These are phyloP conservation scores for Calidris pygmaea DNA, from an alignment of 2,113 vertebrate genomes.

Conservation along the genomic window DNA sequence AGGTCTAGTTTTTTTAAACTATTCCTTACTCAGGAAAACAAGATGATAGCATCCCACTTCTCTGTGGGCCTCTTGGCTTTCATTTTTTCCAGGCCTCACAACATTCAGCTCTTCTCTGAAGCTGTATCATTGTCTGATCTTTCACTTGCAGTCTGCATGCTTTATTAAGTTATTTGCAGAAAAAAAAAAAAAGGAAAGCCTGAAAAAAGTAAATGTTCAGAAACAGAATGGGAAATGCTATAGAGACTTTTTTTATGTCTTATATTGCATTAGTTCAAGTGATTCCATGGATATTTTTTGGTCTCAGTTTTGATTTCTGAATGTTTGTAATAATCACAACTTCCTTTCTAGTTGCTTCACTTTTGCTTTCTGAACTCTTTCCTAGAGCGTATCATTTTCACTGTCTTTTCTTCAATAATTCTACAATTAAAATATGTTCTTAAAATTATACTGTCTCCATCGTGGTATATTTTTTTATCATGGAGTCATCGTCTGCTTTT, in stretches of 20 bases:
- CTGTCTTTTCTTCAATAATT: background rate
- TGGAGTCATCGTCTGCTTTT: background rate
- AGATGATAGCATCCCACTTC: background rate
- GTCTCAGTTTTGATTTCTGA: background rate
- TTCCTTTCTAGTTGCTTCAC: background rate
- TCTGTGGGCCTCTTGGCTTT: background rate
- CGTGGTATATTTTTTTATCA: background rate
- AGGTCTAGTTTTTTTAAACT: background rate
- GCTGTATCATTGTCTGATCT: background rate
- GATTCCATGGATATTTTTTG: background rate
- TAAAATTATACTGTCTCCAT: background rate
- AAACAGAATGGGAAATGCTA: background rate
- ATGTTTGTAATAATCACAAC: background rate
- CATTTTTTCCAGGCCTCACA: background rate
- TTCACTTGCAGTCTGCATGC: background rate
- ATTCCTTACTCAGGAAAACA: background rate
- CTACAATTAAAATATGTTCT: background rate
- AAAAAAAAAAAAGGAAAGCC: background rate
- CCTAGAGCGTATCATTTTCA: background rate
- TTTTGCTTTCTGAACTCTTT: background rate
- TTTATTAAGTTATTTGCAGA: background rate
- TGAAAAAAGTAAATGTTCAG: background rate
- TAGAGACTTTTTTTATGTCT: background rate
- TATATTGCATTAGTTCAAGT: background rate
- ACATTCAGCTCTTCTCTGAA: background rate